Conservation (phyloP, 1,140 invertebrate species). For the Tetramorium parvispinum region DNA sequence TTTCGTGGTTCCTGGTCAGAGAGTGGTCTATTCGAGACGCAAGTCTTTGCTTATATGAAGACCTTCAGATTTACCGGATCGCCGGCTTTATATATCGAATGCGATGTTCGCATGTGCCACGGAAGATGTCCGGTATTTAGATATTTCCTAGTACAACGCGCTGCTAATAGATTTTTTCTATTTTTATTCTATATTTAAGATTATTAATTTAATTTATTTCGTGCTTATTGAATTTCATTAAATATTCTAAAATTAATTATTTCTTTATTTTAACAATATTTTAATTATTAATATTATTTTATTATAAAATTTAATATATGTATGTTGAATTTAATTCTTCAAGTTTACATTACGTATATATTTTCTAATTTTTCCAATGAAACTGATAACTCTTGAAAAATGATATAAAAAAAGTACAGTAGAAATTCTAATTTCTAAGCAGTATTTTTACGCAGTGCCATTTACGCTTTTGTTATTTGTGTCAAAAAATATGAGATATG, state of each 20-base stretch:
- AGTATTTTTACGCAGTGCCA: neutral
- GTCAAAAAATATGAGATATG: neutral
- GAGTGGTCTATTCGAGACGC: conserved; percentile 95
- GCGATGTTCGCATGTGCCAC: conserved; percentile 97
- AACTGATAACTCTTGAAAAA: neutral
- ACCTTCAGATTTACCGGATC: conserved; percentile 97
- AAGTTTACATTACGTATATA: no score
- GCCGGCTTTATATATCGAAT: conserved; percentile 97
- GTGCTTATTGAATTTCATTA: neutral
- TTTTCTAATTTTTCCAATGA: neutral
- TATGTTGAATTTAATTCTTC: neutral
- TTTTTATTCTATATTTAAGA: neutral
- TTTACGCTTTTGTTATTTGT: neutral
- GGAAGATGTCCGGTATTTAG: conserved; percentile 94
- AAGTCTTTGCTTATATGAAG: conserved; percentile 98
- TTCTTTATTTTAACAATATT: neutral
- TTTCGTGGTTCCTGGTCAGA: conserved; percentile 97
- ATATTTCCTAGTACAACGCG: neutral
- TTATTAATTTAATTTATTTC: no score
- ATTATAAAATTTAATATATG: neutral
- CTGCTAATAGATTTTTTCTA: neutral
- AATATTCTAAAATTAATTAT: neutral
- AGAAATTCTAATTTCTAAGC: no score
- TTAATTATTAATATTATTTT: neutral
- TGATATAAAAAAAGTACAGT: no score